Base-by-base conservation (phyloP, 1,140 invertebrate species). In the Tribolium madens region DNA sequence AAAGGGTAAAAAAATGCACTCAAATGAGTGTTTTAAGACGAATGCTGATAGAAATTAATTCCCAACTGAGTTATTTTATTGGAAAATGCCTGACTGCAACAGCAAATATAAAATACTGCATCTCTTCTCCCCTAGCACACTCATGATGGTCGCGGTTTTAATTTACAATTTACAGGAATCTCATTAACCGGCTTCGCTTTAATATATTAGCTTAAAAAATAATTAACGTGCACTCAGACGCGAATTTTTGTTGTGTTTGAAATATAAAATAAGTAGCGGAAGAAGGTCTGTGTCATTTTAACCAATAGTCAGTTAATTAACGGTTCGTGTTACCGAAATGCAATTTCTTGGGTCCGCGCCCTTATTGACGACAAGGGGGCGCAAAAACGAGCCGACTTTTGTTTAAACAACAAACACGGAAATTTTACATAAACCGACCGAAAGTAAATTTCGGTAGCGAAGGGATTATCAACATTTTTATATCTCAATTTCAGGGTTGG, bases 11-110 rank as follows among this genome's bases (percentile, higher is more conserved):
- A n/a, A n/a, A n/a, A n/a, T n/a, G n/a, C n/a, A n/a, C n/a, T n/a
- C n/a, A n/a, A n/a, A n/a, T 17, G 6, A 15, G 50, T 57, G 52
- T 42, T 6, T 2, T 10, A n/a, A 69, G 60, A 78, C 75, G 53
- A 75, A 78, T 78, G 76, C 77, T 76, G 77, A 78, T 78, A 78
- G 76, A 78, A 78, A 78, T 78, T 76, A 76, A 78, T 78, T 78
- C 76, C 77, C 77, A 78, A 76, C 77, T 78, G 73, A 64, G 77
- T 78, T 75, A 78, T 75, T 78, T 78, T 78, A 78, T 78, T 78
- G 77, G 77, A 76, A 78, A 78, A 78, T 78, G 77, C 77, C 36
- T 60, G 77, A 75, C 76, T 78, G 72, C 76, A 52, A 72, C 76
- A 69, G 72, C 76, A 75, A 75, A 78, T 78, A 78, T 77, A 77